These are phyloP conservation scores for Taurulus bubalis DNA, from an alignment of 2,113 vertebrate genomes.

Conservation along the genomic window DNA sequence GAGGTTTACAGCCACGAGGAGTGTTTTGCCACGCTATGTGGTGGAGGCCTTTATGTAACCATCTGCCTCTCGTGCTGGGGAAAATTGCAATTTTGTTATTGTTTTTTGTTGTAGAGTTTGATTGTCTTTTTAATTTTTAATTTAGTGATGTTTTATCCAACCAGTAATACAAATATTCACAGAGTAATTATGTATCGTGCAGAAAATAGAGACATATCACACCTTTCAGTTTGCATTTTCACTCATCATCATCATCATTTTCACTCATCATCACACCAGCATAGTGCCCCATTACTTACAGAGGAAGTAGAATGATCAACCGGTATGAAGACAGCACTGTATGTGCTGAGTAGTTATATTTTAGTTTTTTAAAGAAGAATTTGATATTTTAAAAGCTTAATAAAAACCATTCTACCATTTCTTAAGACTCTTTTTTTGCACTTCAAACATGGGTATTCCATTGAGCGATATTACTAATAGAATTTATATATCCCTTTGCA, in stretches of 20 bases:
- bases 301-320: too few species aligned
- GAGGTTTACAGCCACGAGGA: conserved; percentile 37
- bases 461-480: neutral
- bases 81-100: neutral
- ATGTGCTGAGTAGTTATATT: neutral
- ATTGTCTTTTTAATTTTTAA: neutral
- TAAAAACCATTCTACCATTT: neutral
- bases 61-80: neutral
- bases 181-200: neutral
- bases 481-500: neutral
- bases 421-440: neutral
- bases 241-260: too few species aligned
- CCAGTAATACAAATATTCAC: neutral
- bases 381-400: neutral
- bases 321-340: too few species aligned
- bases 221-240: conserved; percentile 2
- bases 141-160: neutral
- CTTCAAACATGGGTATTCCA: neutral
- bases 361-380: neutral
- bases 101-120: neutral
- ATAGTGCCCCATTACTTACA: neutral
- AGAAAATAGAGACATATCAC: neutral
- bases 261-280: too few species aligned
- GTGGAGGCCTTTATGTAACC: neutral
- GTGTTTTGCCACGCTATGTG: conserved; percentile 41